Base-by-base conservation (phyloP, 2,113 vertebrate species). In the Melanocharis versteri region DNA sequence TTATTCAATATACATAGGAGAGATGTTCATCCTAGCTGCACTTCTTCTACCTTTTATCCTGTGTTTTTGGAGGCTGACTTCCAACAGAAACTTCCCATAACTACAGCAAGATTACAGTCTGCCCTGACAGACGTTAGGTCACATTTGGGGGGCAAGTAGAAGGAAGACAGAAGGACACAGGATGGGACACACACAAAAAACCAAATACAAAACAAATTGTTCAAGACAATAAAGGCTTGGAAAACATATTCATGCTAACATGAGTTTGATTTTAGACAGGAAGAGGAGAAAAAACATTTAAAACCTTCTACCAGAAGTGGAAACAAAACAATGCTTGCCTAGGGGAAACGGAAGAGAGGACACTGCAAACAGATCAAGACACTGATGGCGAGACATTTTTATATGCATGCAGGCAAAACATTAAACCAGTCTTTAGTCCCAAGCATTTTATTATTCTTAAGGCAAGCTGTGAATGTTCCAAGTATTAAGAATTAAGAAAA, bases 361-460 rank as follows among this genome's bases (percentile, higher is more conserved):
- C 42, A 37, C 6, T 1, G 0, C 39, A 81, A 82, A 77, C 30
- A 77, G 69, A 75, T 75, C 33, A 81, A 42, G 42, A 77, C 2
- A 3, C 54, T 31, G 28, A 86, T n/a, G 54, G 39, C 39, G 20
- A 0, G 9, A 87, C 22, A 48, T 54, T 64, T 81, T 84, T 47
- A 58, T 48, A 70, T 4, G 27, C 15, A 44, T 10, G 33, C 3
- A 3, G 42, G 26, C 45, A 42, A 75, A 93, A 79, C n/a, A 53
- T 23, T 60, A 85, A 93, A 62, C 17, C 27, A 92, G 54, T 37
- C 40, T 69, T 62, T 48, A 57, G 42, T 88, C 77, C 22, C 2
- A 22, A 89, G 54, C 47, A 40, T 75, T 93, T 86, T 61, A 83
- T 83, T 83, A 65, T 78, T 87, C 61, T 48, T 45, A 89, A 94